Conservation (phyloP, 2,888 invertebrate species). For the Formica aserva region DNA sequence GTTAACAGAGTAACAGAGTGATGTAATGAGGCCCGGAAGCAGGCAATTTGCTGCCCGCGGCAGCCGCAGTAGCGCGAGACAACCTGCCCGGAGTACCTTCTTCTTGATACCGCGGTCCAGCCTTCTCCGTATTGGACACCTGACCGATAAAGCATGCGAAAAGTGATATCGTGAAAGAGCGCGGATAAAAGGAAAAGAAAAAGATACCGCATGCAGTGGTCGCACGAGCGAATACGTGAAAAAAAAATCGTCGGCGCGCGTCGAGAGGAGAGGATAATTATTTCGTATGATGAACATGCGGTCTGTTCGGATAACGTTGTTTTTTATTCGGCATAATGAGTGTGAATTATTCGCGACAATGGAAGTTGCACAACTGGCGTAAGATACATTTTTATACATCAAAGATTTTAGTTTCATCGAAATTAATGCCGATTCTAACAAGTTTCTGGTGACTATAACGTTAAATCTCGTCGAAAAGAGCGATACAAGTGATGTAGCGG, state of each 20-base stretch:
- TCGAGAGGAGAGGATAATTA: slow-evolving; percentile 24
- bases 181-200: background rate
- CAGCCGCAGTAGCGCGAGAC: slow-evolving; percentile 85
- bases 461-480: background rate
- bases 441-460: background rate
- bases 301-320: background rate
- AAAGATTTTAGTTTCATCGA: background rate
- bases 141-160: background rate
- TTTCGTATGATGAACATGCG: slow-evolving; percentile 36
- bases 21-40: slow-evolving; percentile 86
- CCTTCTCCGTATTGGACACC: slow-evolving; percentile 66
- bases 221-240: background rate
- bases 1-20: slow-evolving; percentile 86
- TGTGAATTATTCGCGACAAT: slow-evolving; percentile 39
- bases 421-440: background rate
- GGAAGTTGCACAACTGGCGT: slow-evolving; percentile 22
- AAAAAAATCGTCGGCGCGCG: slow-evolving; percentile 24
- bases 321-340: slow-evolving; percentile 30
- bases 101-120: slow-evolving; percentile 79
- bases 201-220: background rate
- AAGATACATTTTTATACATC: slow-evolving; percentile 13
- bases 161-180: slow-evolving; percentile 5
- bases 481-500: background rate
- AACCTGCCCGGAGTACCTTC: slow-evolving; percentile 83
- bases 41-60: slow-evolving; percentile 85